These are phyloP conservation scores for Crax fasciolata DNA, from an alignment of 2,797 vertebrate genomes.

Conservation along the genomic window DNA sequence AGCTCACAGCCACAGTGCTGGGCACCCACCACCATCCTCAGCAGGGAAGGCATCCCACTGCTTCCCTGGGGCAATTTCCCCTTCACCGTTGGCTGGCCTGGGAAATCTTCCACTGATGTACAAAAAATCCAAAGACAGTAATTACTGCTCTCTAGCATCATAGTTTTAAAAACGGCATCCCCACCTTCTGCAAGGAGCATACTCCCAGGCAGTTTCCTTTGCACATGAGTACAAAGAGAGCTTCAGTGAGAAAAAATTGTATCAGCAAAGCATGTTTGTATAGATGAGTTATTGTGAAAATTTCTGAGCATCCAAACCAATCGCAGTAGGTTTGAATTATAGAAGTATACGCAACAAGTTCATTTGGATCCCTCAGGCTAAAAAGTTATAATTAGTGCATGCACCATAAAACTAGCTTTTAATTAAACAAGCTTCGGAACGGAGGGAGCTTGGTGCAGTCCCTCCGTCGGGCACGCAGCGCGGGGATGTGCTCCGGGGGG, in stretches of 20 bases:
- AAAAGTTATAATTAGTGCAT: constrained; percentile 57
- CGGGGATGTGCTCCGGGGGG: accelerated
- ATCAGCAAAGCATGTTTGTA: not conserved
- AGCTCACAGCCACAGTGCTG: not conserved
- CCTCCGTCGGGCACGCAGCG: not conserved
- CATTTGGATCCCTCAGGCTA: constrained; percentile 43
- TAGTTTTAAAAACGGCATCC: constrained; percentile 34
- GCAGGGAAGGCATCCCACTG: accelerated
- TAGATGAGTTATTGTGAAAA: constrained; percentile 34
- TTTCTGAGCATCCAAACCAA: constrained; percentile 37
- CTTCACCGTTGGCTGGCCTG: not conserved
- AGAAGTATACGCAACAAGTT: constrained; percentile 56
- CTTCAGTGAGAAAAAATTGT: constrained; percentile 20
- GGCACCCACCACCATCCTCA: not conserved
- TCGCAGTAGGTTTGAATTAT: not conserved
- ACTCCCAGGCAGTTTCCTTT: constrained; percentile 31
- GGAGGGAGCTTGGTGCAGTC: constrained; percentile 18
- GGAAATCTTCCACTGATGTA: not conserved
- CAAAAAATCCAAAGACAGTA: not conserved
- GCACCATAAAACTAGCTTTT: constrained; percentile 70
- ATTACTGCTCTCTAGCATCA: constrained; percentile 1
- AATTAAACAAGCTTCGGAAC: constrained; percentile 66
- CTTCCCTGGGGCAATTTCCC: not conserved
- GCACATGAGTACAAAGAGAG: not conserved
- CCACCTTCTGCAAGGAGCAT: constrained; percentile 15